These are phyloP conservation scores for Hylomyscus alleni DNA, from an alignment of 2,797 vertebrate genomes.

Conservation along the genomic window DNA sequence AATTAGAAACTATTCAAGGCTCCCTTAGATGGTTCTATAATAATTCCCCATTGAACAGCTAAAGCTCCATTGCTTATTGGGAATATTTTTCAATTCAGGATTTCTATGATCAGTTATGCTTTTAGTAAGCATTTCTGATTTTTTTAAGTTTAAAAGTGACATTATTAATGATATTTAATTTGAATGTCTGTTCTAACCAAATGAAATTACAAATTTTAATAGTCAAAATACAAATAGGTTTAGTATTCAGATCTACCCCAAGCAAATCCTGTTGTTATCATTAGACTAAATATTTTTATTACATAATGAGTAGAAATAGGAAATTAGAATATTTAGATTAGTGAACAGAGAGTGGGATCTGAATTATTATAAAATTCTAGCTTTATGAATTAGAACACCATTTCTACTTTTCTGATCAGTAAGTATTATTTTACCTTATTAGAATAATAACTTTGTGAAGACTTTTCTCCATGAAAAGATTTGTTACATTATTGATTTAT, in stretches of 20 bases:
- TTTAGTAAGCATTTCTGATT: not conserved
- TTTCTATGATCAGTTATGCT: not conserved
- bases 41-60: not conserved
- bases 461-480: not conserved
- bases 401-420: slow-evolving; percentile 1
- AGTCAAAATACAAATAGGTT: slow-evolving; percentile 6
- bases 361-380: slow-evolving; percentile 39
- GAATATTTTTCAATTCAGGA: not conserved
- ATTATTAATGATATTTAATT: slow-evolving; percentile 19
- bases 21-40: not conserved
- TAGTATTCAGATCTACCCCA: not conserved
- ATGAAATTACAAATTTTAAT: slow-evolving; percentile 33
- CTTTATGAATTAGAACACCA: slow-evolving; percentile 40
- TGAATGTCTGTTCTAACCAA: not conserved
- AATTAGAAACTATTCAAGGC: not conserved
- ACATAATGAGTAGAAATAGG: not conserved
- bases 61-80: slow-evolving; percentile 14
- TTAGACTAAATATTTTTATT: slow-evolving; percentile 1
- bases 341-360: not conserved
- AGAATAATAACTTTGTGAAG: not conserved
- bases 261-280: not conserved
- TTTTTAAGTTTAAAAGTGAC: not conserved
- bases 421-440: slow-evolving; percentile 27
- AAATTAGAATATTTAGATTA: slow-evolving; percentile 22
- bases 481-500: not conserved